Evolutionary conservation across 2,888 invertebrate genomes (phyloP), one percentile per base, ranked within the genome.

Genomic region (Noctua pronuba): DNA sequence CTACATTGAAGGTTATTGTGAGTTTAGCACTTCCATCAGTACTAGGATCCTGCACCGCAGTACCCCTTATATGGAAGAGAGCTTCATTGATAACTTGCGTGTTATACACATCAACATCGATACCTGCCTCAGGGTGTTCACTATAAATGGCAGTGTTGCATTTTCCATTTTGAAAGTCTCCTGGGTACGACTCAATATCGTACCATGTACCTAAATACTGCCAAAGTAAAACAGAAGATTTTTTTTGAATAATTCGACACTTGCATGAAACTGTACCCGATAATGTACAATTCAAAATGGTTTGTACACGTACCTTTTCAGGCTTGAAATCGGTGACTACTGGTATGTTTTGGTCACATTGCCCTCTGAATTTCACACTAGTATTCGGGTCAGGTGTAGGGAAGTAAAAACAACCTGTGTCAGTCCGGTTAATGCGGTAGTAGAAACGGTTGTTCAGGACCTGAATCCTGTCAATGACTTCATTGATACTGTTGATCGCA

Each of bases 21-120:
- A 98, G 97, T 46, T 97, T 96, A 62, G 97, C 98, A 79, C 95
- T 96, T 3, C 96, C 96, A 90, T 98, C 97, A 0, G 97, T 97
- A 58, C 97, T 87, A 0, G 85, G 13, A 8, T 68, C 88, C 0
- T 91, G 68, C 6, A 85, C 87, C 13, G 94, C 96, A 4, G 83
- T 76, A 7, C 95, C 95, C 2, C 77, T 89, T 10, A 94, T 93
- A 24, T 91, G 90, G n/a, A 91, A 89, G 24, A 95, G 84, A 0
- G 82, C 85, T 76, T 93, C 88, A 78, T 92, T 88, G n/a, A 93
- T 75, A 1, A 94, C 94, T 87, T 94, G 93, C 0, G 94, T 93
- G 60, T 93, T 92, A 49, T 79, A 87, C 0, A 92, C 92, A 64
- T 90, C 88, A 0, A 92, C 90, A 0, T 78, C 89, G n/a, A 74